Evolutionary conservation across 1,140 invertebrate species (phyloP).

Genomic region (Tetraneura akinire): DNA sequence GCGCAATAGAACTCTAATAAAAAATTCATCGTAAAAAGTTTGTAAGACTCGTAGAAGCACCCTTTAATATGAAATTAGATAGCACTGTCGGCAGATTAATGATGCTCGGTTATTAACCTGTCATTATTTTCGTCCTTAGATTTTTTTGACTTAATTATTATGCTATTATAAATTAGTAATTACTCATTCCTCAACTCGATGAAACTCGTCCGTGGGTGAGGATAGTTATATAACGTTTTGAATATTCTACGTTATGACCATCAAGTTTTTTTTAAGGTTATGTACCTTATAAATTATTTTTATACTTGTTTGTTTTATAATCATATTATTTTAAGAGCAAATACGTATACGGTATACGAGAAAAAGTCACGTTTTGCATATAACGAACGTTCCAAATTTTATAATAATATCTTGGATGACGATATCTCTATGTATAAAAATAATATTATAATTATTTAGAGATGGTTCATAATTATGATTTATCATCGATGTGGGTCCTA

Average conservation of each 20-base stretch:
- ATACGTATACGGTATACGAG: background rate
- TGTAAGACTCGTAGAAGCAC: background rate
- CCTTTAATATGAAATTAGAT: constrained; percentile 9
- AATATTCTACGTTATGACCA: background rate
- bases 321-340: background rate
- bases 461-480: constrained; percentile 25
- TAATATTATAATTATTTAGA: background rate
- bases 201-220: background rate
- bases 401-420: background rate
- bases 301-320: background rate
- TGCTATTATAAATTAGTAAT: background rate
- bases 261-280: background rate
- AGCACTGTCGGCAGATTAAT: constrained; percentile 2
- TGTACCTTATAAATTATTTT: background rate
- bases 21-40: background rate
- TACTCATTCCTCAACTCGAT: background rate
- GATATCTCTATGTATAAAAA: too few relatives aligned
- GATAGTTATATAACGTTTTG: too few relatives aligned
- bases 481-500: background rate
- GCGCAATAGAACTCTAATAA: background rate
- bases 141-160: constrained; percentile 30
- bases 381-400: background rate
- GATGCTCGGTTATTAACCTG: background rate
- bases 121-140: background rate
- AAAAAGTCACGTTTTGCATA: background rate